These are phyloP conservation scores for Papilio helenus DNA, from an alignment of 1,140 invertebrate genomes.

Conservation along the genomic window DNA sequence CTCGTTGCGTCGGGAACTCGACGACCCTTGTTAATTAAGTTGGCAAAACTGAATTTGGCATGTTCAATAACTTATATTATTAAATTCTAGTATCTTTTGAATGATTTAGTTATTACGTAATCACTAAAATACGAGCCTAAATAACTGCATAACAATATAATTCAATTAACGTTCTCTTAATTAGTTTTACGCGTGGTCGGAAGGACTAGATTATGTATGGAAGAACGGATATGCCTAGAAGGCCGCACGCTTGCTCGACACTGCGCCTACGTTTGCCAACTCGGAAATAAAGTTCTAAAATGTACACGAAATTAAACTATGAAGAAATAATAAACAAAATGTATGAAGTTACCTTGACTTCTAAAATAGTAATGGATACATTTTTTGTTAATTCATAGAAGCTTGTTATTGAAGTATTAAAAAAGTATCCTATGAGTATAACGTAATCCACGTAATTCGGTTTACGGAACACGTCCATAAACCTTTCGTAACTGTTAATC, in stretches of 20 bases:
- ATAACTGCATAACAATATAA: constrained; percentile 45
- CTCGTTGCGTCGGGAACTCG: background rate
- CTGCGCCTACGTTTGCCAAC: constrained; percentile 44
- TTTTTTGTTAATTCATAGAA: background rate
- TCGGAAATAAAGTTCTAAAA: background rate
- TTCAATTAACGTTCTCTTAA: constrained; percentile 47
- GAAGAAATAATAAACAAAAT: background rate
- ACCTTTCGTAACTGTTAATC: constrained; percentile 50
- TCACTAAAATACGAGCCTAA: background rate
- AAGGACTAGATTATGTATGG: constrained; percentile 50
- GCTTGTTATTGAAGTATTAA: background rate
- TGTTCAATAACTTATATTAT: background rate
- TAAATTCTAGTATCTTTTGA: no score
- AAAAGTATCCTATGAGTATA: background rate
- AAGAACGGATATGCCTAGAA: constrained; percentile 46
- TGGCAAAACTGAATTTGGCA: constrained; percentile 18
- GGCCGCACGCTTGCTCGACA: constrained; percentile 39
- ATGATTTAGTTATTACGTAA: constrained; percentile 13
- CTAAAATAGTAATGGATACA: background rate
- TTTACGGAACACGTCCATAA: constrained; percentile 52
- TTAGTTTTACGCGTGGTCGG: constrained; percentile 57
- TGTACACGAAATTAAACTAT: constrained; percentile 8
- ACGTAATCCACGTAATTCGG: constrained; percentile 49
- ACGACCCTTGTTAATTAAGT: constrained; percentile 2
- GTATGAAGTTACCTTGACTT: background rate